Conservation (phyloP, 2,888 invertebrate genomes). For the Unio delphinus region DNA sequence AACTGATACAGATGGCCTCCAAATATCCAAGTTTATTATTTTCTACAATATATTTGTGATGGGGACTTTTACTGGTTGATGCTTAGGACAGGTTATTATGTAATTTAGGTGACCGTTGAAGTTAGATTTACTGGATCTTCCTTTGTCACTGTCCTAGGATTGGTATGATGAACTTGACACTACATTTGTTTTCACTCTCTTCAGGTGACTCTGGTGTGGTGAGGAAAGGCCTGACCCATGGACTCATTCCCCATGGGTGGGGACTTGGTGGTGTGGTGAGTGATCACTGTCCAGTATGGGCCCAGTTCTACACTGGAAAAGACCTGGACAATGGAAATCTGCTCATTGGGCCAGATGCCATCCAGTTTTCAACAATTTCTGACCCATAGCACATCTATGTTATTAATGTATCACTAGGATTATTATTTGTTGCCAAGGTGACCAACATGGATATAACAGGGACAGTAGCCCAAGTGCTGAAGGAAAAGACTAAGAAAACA, state of each 20-base stretch:
- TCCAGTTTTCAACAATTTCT: slow-evolving; percentile 37
- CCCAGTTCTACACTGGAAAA: slow-evolving; percentile 75
- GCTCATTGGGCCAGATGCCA: slow-evolving; percentile 36
- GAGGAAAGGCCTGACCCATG: slow-evolving; percentile 80
- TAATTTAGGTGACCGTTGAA: not conserved
- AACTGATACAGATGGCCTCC: no score
- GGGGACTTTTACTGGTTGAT: no score
- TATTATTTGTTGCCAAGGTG: no score
- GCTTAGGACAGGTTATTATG: no score
- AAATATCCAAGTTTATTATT: no score
- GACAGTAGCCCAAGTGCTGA: no score
- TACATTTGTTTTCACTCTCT: slow-evolving; percentile 4
- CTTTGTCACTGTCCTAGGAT: not conserved
- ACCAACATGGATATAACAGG: no score
- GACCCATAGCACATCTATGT: no score
- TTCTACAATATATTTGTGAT: no score
- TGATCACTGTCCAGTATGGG: slow-evolving; percentile 83
- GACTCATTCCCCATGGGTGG: slow-evolving; percentile 88
- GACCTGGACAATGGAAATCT: slow-evolving; percentile 52
- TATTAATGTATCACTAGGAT: no score
- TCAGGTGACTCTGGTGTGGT: slow-evolving; percentile 76
- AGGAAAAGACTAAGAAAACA: no score
- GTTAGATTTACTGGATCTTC: not conserved
- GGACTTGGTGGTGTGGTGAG: slow-evolving; percentile 86
- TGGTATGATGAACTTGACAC: not conserved